Base-by-base conservation (phyloP, 2,888 invertebrate genomes). In the Cantharis flavilabris region DNA sequence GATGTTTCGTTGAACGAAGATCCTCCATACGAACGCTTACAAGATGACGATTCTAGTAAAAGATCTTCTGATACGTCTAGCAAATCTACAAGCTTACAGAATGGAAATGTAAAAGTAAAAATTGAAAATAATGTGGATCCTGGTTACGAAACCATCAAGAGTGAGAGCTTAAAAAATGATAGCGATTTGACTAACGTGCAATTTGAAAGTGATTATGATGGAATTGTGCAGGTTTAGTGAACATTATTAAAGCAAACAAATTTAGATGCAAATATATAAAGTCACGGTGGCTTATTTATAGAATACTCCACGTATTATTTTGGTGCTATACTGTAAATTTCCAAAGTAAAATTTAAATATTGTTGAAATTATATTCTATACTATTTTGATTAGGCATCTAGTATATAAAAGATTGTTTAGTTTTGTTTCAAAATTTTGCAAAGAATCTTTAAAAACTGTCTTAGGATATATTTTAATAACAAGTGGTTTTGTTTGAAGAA, bases 11-110 rank as follows among this genome's bases (percentile, higher is more conserved):
- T 89, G 26, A 14, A 9, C 5, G 89, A 88, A 76, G 93, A 93
- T 71, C 93, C 94, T 71, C 94, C 94, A 0, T 94, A 94, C 78
- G 94, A 94, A 83, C 90, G 90, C 82, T 88, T 93, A 13, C 83
- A 85, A 70, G 87, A 87, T 72, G 86, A 86, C 23, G 84, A 86
- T 73, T 82, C 82, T 65, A 80, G 81, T 20, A 83, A 81, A 76
- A 86, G 83, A 10, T 85, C 85, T 81, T 85, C 82, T 9, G 84
- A 85, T 75, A 75, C 82, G 49, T 83, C 84, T 3, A 16, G 13
- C 11, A 69, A 65, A 16, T 33, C 72, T 28, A 28, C 62, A 5
- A 73, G 69, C 9, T 20, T 62, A 7, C 26, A 67, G 71, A 62
- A 18, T 20, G 69, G 69, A 26, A 18, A 70, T 16, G 13, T 67